These are phyloP conservation scores for Thamnophis sirtalis DNA, from an alignment of 2,113 vertebrate species.

Conservation along the genomic window DNA sequence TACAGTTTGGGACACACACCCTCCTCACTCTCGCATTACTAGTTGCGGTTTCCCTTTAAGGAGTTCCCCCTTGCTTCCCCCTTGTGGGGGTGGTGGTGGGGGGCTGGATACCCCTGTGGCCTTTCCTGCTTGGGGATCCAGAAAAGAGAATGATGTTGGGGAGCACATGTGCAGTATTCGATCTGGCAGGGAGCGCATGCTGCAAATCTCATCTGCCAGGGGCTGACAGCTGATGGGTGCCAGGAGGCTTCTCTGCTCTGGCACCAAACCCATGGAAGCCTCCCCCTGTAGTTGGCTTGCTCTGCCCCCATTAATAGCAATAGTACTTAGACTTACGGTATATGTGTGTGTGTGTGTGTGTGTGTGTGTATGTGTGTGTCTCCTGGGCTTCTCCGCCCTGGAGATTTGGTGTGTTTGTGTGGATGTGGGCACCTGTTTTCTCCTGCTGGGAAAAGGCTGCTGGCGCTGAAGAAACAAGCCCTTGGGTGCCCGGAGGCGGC, in stretches of 20 bases:
- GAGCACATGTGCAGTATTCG: neutral
- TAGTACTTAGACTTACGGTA: too few relatives aligned
- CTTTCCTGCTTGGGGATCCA: neutral
- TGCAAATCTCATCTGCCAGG: too few relatives aligned
- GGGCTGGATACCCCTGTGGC: neutral
- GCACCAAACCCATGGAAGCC: neutral
- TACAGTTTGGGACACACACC: neutral
- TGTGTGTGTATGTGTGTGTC: rapidly evolving
- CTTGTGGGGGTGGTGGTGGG: neutral
- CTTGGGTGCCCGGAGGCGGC: neutral
- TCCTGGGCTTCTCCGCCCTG: neutral
- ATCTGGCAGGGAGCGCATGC: neutral
- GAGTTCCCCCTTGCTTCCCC: neutral
- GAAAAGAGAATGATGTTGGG: neutral
- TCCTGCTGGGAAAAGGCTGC: neutral
- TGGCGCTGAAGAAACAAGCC: neutral
- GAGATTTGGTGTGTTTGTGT: neutral
- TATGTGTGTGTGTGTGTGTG: neutral
- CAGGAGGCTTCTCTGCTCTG: neutral
- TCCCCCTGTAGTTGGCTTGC: neutral
- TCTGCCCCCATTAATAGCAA: too few relatives aligned
- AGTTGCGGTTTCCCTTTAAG: neutral
- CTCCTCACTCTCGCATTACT: neutral
- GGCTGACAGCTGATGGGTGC: neutral
- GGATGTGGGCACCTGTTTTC: neutral